phyloP scores from a whole-genome alignment of 2,113 vertebrate species.

The Cryptoleucopteryx plumbea region DNA sequence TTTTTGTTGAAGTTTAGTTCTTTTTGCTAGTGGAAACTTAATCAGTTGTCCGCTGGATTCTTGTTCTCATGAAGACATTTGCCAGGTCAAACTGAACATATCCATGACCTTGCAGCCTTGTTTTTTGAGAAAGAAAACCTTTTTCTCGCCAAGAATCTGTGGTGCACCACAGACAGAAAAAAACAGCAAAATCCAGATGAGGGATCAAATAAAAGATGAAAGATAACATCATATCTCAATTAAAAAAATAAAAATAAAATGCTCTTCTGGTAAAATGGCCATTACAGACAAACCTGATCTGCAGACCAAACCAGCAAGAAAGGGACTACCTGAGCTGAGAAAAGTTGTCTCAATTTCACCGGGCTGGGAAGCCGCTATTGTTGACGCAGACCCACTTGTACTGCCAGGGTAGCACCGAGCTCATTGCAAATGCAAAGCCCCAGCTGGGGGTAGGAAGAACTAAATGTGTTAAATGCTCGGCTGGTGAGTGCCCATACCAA shows the following conservation, averaged over 20 bases:
- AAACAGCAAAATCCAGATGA: not conserved
- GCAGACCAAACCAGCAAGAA: not conserved
- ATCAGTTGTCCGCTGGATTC: not conserved
- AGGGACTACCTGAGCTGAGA: conserved; percentile 13
- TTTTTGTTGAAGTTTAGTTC: not conserved
- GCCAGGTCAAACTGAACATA: not conserved
- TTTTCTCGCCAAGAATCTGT: not conserved
- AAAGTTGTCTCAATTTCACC: not conserved
- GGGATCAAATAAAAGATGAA: not conserved
- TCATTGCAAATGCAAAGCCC: conserved; percentile 83
- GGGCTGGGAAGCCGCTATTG: conserved; percentile 2
- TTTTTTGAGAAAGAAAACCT: not conserved
- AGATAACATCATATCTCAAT: not conserved
- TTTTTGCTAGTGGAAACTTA: not conserved
- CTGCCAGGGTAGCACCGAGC: conserved; percentile 44
- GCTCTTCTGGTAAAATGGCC: not conserved
- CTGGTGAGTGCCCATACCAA: conserved; percentile 62
- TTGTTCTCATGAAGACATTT: not conserved
- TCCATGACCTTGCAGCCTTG: not conserved
- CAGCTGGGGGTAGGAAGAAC: conserved; percentile 61
- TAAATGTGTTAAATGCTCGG: conserved; percentile 33
- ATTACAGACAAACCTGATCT: not conserved
- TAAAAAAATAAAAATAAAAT: not conserved
- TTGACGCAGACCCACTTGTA: conserved; percentile 44
- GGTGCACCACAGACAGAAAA: not conserved